Conservation (phyloP, 2,888 invertebrate species). For the Nasonia oneida region DNA sequence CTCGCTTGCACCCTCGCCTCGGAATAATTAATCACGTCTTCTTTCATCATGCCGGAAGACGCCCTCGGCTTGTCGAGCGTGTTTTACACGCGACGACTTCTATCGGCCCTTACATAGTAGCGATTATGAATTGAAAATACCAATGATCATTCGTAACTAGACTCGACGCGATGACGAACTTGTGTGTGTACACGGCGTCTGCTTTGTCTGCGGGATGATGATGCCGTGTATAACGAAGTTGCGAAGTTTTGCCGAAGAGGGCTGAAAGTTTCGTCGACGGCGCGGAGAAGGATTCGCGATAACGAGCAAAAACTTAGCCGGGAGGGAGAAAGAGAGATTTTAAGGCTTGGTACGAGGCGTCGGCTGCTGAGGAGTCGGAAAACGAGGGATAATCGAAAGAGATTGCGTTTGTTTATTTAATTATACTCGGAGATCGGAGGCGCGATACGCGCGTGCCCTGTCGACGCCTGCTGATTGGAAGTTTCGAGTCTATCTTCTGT, state of each 20-base stretch:
- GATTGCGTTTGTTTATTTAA: constrained; percentile 29
- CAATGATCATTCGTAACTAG: background rate
- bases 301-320: constrained; percentile 22
- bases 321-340: background rate
- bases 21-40: constrained; percentile 52
- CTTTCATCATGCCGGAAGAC: constrained; percentile 23
- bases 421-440: background rate
- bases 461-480: background rate
- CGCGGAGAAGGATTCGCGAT: background rate
- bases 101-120: background rate
- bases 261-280: background rate
- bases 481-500: background rate
- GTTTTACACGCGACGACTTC: background rate
- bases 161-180: background rate
- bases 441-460: background rate
- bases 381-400: constrained; percentile 13
- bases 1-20: background rate
- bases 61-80: background rate
- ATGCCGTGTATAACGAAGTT: background rate
- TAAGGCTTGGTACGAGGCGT: background rate
- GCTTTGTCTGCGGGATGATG: background rate
- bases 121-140: constrained; percentile 35
- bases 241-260: background rate
- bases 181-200: background rate
- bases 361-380: background rate